Base-by-base conservation (phyloP, 2,888 invertebrate genomes). In the Diplazon laetatorius region DNA sequence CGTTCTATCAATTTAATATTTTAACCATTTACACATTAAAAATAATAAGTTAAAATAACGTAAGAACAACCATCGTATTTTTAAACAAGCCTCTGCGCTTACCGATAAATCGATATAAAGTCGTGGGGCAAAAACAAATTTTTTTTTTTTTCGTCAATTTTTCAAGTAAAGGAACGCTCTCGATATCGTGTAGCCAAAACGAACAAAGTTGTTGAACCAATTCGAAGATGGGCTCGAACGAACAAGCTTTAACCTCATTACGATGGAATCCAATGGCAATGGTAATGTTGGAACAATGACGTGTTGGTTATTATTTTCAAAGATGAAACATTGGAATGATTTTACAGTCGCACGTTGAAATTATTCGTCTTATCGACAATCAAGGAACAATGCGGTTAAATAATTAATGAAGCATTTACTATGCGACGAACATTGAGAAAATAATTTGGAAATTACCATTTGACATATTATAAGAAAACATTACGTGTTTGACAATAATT, bases 51-150 rank as follows among this genome's bases (percentile, higher is more conserved):
- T n/a, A n/a, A n/a, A n/a, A n/a, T n/a, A n/a, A n/a, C n/a, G n/a
- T n/a, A n/a, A n/a, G n/a, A 82, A 83, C 65, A 82, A 81, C 80
- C 80, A 80, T 78, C 62, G 78, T 80, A 74, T 75, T 81, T 68
- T n/a, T n/a, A n/a, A n/a, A 60, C 76, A 76, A 73, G 59, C 16
- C 35, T 39, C 16, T 30, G 5, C 12, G 37, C 37, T 37, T 42
- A 39, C 25, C 20, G 52, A 10, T 66, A 22, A 66, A 66, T 14
- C 16, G 14, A 42, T 35, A 37, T 10, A 70, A 80, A 60, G n/a
- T n/a, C n/a, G n/a, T n/a, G n/a, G n/a, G n/a, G n/a, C n/a, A n/a
- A n/a, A n/a, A n/a, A n/a, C n/a, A n/a, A n/a, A n/a, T n/a, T n/a
- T n/a, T n/a, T n/a, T n/a, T n/a, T n/a, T n/a, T n/a, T n/a, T n/a